Percentiles rank a stretch among this genome's conserved stretches.
Evolutionary conservation across 2,113 vertebrate genomes (phyloP).

Genomic region (Heliornis fulica): DNA sequence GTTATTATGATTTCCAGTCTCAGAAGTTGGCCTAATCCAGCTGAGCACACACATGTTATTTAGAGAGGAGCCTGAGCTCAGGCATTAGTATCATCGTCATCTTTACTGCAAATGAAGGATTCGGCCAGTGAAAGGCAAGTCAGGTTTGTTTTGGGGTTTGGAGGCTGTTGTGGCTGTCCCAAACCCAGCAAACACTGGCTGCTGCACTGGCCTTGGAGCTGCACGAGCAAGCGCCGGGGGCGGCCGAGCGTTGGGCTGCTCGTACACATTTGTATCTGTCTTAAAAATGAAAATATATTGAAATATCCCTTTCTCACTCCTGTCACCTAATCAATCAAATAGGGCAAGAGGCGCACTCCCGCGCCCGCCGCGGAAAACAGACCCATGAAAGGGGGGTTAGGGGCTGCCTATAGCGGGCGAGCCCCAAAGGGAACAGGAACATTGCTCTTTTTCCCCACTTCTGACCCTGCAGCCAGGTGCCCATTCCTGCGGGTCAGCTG

Average conservation of each 20-base stretch:
- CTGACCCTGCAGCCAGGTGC: neutral
- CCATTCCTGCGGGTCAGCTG: fast-evolving
- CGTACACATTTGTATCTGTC: neutral
- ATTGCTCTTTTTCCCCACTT: neutral
- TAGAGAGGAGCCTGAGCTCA: constrained; percentile 44
- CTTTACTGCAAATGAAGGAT: constrained; percentile 56
- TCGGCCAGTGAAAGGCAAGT: constrained; percentile 22
- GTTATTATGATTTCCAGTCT: constrained; percentile 58
- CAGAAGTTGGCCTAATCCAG: constrained; percentile 60
- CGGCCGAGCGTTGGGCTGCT: constrained; percentile 5
- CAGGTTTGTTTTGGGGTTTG: neutral
- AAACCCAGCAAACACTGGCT: constrained; percentile 34
- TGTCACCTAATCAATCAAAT: neutral
- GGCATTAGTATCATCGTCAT: neutral
- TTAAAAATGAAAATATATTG: neutral
- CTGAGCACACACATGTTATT: constrained; percentile 62
- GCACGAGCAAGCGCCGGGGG: neutral
- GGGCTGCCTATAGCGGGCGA: too few relatives aligned
- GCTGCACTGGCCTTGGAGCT: neutral
- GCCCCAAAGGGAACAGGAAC: too few relatives aligned
- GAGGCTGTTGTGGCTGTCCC: too few relatives aligned
- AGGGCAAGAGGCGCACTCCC: neutral
- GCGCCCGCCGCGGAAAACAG: neutral
- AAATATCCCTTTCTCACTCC: neutral
- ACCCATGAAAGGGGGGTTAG: too few relatives aligned